Base-by-base conservation (phyloP, 2,113 vertebrate genomes). In the Telmatochromis brichardi region DNA sequence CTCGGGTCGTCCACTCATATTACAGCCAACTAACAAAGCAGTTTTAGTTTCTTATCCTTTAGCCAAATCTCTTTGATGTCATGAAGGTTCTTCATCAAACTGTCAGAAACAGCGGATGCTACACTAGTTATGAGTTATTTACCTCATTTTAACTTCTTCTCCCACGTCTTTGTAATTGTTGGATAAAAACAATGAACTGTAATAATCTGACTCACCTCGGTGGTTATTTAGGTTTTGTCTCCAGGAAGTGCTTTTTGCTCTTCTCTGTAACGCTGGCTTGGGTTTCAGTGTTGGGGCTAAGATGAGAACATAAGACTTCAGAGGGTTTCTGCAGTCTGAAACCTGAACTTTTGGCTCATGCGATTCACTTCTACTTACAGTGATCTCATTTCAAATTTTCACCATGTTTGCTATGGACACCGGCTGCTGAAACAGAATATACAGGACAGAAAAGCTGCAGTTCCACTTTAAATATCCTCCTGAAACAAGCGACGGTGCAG, bases 221-320 rank as follows among this genome's bases (percentile, higher is more conserved):
- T 4, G 31, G 12, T 23, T 42, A 42, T 73, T 73, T 45, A 45
- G 0, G 5, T 45, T 42, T 26, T 26, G n/a, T 23, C 37, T 23
- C 65, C n/a, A 45, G 37, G 37, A 73, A 42, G 37, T 73, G 37
- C 12, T 71, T 42, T 71, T 71, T 42, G 35, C 35, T 23, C 5
- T 0, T 40, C n/a, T 68, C 65, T 4, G n/a, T 26, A 73, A 45
- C n/a, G 0, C 21, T 42, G 65, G 21, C 3, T 73, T 26, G 21
- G 21, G 37, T 42, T 73, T 73, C 12, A 42, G 65, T 15, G 37
- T 14, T 26, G 37, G 37, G 65, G 37, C n/a, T 15, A 26, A 6
- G 65, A 71, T 23, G 65, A 71, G 37, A 26, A 71, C 37, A 13
- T 26, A 15, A 42, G 12, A 42, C n/a, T 71, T 68, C n/a, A 40